phyloP scores from a whole-genome alignment of 2,888 invertebrate species.

The Andrena marginata region DNA sequence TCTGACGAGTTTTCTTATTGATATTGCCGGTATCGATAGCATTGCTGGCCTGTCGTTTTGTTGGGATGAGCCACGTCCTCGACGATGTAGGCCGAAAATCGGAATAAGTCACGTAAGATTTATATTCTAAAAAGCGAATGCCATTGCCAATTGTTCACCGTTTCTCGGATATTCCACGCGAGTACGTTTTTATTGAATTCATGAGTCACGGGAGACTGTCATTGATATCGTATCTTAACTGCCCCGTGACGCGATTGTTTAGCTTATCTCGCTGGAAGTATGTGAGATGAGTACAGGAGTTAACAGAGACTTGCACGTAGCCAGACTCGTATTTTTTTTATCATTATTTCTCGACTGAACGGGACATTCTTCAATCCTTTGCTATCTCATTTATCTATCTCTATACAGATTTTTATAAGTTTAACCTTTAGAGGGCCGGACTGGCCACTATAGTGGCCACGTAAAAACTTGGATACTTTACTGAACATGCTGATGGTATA shows the following conservation, averaged over 20 bases:
- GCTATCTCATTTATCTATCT: not conserved
- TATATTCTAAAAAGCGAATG: constrained; percentile 29
- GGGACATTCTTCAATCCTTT: not conserved
- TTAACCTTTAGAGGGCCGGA: too few species aligned
- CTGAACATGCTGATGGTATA: too few species aligned
- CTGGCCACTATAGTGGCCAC: too few species aligned
- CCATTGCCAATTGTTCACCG: constrained; percentile 23
- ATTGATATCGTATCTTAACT: constrained; percentile 75
- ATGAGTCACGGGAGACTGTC: constrained; percentile 59
- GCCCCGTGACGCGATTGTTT: constrained; percentile 57
- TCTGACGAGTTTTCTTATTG: constrained; percentile 41
- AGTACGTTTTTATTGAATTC: constrained; percentile 27
- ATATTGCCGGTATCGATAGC: constrained; percentile 48
- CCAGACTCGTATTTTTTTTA: constrained; percentile 1
- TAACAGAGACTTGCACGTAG: constrained; percentile 31
- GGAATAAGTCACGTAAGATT: constrained; percentile 52
- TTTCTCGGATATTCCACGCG: not conserved
- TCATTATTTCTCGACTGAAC: not conserved
- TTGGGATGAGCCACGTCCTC: constrained; percentile 52
- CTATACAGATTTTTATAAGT: not conserved
- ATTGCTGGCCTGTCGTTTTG: constrained; percentile 56
- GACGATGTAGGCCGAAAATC: constrained; percentile 44
- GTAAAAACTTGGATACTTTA: too few species aligned
- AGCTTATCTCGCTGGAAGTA: constrained; percentile 66
- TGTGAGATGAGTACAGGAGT: constrained; percentile 34